Conservation (phyloP, 2,888 invertebrate genomes). For the Dyspetes luteomarginatus region DNA sequence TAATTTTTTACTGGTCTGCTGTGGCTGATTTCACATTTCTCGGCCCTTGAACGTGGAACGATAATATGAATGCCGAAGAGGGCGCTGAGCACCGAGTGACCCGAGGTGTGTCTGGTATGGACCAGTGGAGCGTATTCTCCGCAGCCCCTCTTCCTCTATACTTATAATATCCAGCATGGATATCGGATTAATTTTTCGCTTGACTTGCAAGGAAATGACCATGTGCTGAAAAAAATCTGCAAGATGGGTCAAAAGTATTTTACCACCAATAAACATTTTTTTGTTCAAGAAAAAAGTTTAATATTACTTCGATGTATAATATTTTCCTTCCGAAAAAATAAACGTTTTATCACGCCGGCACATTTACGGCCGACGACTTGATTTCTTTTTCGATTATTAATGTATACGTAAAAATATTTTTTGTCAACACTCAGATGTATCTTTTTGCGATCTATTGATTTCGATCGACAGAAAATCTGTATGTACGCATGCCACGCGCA, state of each 20-base stretch:
- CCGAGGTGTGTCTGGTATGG: constrained; percentile 80
- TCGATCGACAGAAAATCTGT: too few species aligned
- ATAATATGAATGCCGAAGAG: constrained; percentile 1
- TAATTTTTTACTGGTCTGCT: constrained; percentile 43
- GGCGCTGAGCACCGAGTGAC: constrained; percentile 57
- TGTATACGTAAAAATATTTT: too few species aligned
- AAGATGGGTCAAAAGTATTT: neutral
- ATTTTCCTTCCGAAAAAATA: too few species aligned
- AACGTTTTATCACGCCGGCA: too few species aligned
- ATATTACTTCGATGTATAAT: too few species aligned
- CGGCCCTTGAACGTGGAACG: constrained; percentile 61
- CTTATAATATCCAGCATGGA: constrained; percentile 48
- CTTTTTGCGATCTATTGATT: too few species aligned
- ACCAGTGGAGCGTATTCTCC: constrained; percentile 78
- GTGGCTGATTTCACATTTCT: constrained; percentile 71
- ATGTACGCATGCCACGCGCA: too few species aligned
- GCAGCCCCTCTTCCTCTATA: constrained; percentile 49
- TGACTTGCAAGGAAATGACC: constrained; percentile 65
- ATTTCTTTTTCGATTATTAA: neutral
- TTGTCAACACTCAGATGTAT: too few species aligned
- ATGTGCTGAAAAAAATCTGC: constrained; percentile 10
- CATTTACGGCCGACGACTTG: neutral
- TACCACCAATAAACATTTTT: neutral
- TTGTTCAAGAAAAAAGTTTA: neutral
- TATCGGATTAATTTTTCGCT: constrained; percentile 48